Evolutionary conservation across 2,113 vertebrate genomes (phyloP).

Genomic region (Hyperopisus bebe): DNA sequence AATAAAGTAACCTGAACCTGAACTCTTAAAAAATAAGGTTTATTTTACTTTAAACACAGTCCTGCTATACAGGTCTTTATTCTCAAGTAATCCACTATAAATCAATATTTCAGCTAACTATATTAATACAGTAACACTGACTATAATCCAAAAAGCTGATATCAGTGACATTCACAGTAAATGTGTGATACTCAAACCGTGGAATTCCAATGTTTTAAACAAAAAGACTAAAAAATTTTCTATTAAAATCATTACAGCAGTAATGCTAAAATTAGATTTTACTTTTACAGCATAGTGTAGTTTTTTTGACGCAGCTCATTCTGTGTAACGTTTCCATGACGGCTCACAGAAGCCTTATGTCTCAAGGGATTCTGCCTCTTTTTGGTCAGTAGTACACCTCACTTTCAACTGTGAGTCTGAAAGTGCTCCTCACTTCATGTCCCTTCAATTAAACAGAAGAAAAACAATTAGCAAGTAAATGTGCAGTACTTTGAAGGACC

Average conservation of each 20-base stretch:
- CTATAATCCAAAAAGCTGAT: neutral
- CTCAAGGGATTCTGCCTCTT: neutral
- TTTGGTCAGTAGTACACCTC: neutral
- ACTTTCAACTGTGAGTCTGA: neutral
- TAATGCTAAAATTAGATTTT: neutral
- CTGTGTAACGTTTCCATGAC: neutral
- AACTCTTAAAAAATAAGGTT: neutral
- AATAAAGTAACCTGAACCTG: too few species aligned
- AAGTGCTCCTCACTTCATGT: neutral
- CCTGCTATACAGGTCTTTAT: neutral
- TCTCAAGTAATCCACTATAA: neutral
- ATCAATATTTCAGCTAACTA: neutral
- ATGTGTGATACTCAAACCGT: neutral
- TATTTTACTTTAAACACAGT: neutral
- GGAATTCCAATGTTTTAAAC: neutral
- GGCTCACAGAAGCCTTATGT: neutral
- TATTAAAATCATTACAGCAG: neutral
- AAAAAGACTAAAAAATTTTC: neutral
- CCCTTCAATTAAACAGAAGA: neutral
- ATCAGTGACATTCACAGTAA: neutral
- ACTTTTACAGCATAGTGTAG: neutral
- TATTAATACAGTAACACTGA: neutral
- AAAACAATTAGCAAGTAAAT: neutral
- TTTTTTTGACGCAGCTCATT: neutral
- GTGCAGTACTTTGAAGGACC: neutral